These are phyloP conservation scores for Dasyornis broadbenti DNA, from an alignment of 2,113 vertebrate species.

Conservation along the genomic window DNA sequence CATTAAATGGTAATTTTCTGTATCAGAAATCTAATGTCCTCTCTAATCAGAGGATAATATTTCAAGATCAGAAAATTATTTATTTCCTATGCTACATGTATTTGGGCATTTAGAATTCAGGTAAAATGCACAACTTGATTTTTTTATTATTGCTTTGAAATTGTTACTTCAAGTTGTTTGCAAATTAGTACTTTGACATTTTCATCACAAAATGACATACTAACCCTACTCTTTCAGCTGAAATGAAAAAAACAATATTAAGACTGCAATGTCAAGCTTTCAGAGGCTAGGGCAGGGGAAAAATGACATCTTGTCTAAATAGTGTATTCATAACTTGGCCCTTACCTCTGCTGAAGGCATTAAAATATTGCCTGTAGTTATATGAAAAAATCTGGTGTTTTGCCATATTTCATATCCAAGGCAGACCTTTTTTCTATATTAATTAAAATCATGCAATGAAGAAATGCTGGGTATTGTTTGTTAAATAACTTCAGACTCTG, in stretches of 20 bases:
- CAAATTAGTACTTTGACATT: constrained; percentile 2
- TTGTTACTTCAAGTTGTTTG: background rate
- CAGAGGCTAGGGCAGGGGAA: background rate
- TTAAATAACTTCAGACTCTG: background rate
- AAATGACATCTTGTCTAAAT: background rate
- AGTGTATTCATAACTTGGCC: background rate
- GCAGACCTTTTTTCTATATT: background rate
- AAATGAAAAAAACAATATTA: background rate
- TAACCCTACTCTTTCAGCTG: background rate
- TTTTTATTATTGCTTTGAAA: background rate
- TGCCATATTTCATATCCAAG: background rate
- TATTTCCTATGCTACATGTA: background rate
- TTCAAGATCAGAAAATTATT: background rate
- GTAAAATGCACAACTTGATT: background rate
- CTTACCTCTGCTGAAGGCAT: background rate
- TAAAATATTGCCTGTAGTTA: background rate
- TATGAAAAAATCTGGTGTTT: background rate
- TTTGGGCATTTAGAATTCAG: background rate
- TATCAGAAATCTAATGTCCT: background rate
- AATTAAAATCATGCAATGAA: background rate
- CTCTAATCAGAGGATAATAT: background rate
- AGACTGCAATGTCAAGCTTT: background rate
- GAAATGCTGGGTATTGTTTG: background rate
- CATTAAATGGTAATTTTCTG: constrained; percentile 9
- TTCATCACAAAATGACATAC: background rate